Percentiles rank a stretch among this genome's conserved stretches.
Conservation (phyloP, 2,113 vertebrate species). For the Poeciliopsis prolifica region DNA sequence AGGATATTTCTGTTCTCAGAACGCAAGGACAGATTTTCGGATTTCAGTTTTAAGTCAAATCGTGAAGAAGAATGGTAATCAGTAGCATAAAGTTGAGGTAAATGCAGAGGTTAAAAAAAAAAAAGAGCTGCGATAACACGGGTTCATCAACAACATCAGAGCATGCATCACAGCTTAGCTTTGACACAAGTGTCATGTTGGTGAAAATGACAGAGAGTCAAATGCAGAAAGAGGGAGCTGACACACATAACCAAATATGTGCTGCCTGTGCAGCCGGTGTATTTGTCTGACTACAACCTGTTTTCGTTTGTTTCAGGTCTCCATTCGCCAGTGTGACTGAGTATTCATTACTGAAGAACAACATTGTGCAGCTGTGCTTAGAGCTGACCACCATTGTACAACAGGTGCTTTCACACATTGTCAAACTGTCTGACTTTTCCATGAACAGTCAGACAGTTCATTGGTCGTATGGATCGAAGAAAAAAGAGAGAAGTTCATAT, state of each 20-base stretch:
- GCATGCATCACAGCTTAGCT: neutral
- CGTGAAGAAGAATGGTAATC: no score
- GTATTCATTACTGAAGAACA: slow-evolving; percentile 93
- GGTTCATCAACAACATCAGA: neutral
- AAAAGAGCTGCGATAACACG: neutral
- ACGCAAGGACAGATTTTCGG: neutral
- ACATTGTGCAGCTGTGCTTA: slow-evolving; percentile 94
- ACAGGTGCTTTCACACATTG: slow-evolving; percentile 79
- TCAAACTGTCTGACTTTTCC: neutral
- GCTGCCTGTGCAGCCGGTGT: neutral
- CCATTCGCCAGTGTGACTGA: slow-evolving; percentile 94
- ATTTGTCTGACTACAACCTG: neutral
- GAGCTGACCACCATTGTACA: slow-evolving; percentile 94
- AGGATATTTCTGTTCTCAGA: neutral
- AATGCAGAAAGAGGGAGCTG: no score
- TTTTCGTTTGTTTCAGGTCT: slow-evolving; percentile 79
- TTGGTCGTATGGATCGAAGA: neutral
- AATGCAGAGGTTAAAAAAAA: neutral
- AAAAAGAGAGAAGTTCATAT: neutral
- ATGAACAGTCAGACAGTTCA: no score
- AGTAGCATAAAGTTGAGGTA: neutral
- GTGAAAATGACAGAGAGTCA: no score
- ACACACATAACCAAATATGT: neutral
- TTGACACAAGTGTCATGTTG: neutral
- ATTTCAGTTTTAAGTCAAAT: neutral